A percentile compares a stretch with the other conserved stretches of the same genome.
Conservation (phyloP, 2,797 vertebrate species). For the Chelonia mydas region DNA sequence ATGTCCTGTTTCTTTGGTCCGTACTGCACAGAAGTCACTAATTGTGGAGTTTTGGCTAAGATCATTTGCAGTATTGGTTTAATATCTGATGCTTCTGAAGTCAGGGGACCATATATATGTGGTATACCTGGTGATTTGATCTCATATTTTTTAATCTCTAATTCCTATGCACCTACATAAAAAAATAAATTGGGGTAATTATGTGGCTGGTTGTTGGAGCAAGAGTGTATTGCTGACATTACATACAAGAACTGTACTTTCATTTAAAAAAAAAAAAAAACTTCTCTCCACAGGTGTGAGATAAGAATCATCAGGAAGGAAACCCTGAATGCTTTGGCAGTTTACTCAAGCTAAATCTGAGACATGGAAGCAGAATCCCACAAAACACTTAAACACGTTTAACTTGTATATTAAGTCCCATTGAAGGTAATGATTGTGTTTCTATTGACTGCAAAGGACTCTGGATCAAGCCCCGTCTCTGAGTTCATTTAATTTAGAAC, state of each 20-base stretch:
- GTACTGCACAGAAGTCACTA: not conserved
- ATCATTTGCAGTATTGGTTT: not conserved
- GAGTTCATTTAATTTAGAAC: not conserved
- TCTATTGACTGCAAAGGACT: not conserved
- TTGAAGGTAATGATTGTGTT: rapidly evolving
- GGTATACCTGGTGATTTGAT: rapidly evolving
- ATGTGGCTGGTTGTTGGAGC: not conserved
- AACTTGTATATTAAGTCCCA: not conserved
- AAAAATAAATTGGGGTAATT: not conserved
- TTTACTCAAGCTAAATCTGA: not conserved
- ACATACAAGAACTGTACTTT: not conserved
- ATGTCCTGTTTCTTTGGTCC: not conserved
- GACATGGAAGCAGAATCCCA: not conserved
- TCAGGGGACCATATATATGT: not conserved
- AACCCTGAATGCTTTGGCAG: not conserved
- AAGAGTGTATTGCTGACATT: not conserved
- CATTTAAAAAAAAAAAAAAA: not conserved
- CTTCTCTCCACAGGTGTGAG: not conserved
- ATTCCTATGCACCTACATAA: not conserved
- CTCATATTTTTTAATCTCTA: rapidly evolving
- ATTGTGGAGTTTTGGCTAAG: not conserved
- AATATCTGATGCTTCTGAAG: not conserved
- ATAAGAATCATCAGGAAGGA: not conserved
- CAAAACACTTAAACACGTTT: not conserved
- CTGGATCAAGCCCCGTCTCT: not conserved